phyloP scores from a whole-genome alignment of 2,113 vertebrate genomes.

The Centropus bengalensis region DNA sequence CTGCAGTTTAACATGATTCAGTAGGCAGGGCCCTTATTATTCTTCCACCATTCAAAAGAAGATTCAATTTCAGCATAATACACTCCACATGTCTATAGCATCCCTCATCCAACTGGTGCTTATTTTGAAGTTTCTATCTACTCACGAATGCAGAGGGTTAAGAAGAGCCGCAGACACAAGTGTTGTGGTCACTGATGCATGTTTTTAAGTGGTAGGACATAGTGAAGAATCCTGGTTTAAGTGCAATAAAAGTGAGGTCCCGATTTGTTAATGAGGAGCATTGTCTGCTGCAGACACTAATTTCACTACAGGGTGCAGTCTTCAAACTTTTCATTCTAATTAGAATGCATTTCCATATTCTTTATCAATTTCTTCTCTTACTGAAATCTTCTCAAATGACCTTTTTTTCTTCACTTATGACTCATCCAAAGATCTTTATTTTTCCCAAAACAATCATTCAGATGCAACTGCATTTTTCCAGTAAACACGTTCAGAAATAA shows the following conservation, averaged over 20 bases:
- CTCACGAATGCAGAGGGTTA: neutral
- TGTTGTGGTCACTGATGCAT: constrained; percentile 55
- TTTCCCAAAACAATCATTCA: constrained; percentile 73
- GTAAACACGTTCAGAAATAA: constrained; percentile 71
- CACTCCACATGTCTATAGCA: neutral
- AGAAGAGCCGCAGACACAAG: neutral
- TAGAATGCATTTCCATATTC: constrained; percentile 74
- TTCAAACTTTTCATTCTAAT: constrained; percentile 69
- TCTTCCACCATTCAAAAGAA: constrained; percentile 21
- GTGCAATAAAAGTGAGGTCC: constrained; percentile 65
- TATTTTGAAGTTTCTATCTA: neutral
- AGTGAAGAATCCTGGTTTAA: constrained; percentile 43
- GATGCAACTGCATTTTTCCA: constrained; percentile 65
- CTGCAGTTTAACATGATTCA: constrained; percentile 53
- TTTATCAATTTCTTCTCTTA: constrained; percentile 67
- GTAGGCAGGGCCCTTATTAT: constrained; percentile 37
- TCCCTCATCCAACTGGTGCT: neutral
- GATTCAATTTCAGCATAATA: neutral
- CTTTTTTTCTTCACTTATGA: constrained; percentile 67
- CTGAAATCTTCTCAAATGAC: constrained; percentile 71
- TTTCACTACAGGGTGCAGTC: constrained; percentile 68
- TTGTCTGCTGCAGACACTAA: constrained; percentile 69
- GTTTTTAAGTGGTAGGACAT: constrained; percentile 57
- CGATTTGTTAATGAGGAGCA: constrained; percentile 62
- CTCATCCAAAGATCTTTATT: constrained; percentile 66